Evolutionary conservation across 2,888 invertebrate species (phyloP), one percentile per base, ranked within the genome.

Genomic region (Drosophila mimetica): DNA sequence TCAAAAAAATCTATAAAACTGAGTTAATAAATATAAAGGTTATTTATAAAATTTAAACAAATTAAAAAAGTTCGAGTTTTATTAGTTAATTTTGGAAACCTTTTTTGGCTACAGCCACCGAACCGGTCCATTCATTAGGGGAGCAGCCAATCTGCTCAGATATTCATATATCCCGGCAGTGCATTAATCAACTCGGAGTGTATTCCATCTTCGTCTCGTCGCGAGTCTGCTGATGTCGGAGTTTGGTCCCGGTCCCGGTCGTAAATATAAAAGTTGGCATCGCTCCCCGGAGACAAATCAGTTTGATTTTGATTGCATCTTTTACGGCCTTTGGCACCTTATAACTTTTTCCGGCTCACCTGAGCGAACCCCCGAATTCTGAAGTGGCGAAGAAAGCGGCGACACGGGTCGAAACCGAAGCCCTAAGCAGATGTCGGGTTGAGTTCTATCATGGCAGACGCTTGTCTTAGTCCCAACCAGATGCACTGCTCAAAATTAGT

Each of bases 291-390:
- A 76, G 85, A 87, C 85, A 85, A 86, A 86, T 86, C 85, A 86
- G 88, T 87, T 86, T 87, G 86, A 86, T 79, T 86, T 86, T 87
- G 88, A 87, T 87, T 77, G 86, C 87, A 81, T 70, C 87, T 86
- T 83, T 87, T 85, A 86, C 75, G 79, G 76, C 87, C 79, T 79
- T 87, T 87, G 86, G 79, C 85, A 85, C 87, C 87, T 87, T 87
- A 77, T 85, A 85, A 87, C 73, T 71, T 81, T 77, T 65, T 60
- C 64, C 57, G 61, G 37, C 52, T 54, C 46, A 50, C 55, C 51
- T 46, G 52, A 16, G 32, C 14, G 50, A 13, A 47, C 52, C 46
- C 75, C 70, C 66, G 47, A 60, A 60, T 30, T 22, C 42, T 65
- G 20, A 48, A 66, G 65, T 65, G 47, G 47, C 47, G 22, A 9